A percentile compares a stretch with the other conserved stretches of the same genome.
Evolutionary conservation across 2,888 invertebrate genomes (phyloP).

Genomic region (Carterocephalus palaemon): DNA sequence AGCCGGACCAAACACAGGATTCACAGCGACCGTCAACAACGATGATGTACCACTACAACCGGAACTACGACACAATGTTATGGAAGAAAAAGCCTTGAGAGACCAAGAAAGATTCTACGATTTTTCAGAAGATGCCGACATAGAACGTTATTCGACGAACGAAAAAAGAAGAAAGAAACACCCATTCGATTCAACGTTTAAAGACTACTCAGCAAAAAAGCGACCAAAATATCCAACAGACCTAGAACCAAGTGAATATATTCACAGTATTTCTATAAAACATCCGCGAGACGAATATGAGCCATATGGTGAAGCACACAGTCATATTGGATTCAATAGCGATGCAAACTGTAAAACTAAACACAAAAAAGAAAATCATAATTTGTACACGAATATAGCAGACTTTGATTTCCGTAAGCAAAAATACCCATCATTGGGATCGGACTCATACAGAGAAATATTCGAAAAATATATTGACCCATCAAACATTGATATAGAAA

Average conservation of each 20-base stretch:
- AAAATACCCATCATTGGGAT: conserved; percentile 47
- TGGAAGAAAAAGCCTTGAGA: conserved; percentile 57
- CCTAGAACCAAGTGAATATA: conserved; percentile 61
- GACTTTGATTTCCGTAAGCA: conserved; percentile 52
- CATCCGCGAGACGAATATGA: conserved; percentile 56
- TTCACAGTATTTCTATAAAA: conserved; percentile 63
- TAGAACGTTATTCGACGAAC: conserved; percentile 42
- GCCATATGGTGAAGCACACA: conserved; percentile 49
- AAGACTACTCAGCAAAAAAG: conserved; percentile 51
- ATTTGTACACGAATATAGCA: conserved; percentile 46
- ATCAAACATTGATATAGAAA: conserved; percentile 55
- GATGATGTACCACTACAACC: conserved; percentile 46
- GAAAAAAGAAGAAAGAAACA: conserved; percentile 50
- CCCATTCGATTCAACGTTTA: conserved; percentile 47
- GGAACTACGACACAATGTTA: conserved; percentile 29
- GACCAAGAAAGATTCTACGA: conserved; percentile 63
- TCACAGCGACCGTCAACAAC: conserved; percentile 78
- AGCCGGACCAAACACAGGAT: conserved; percentile 77
- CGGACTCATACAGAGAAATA: conserved; percentile 48
- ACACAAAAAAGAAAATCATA: conserved; percentile 53
- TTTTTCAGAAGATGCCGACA: conserved; percentile 53
- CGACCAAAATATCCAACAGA: conserved; percentile 53
- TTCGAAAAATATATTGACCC: conserved; percentile 57
- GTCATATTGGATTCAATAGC: conserved; percentile 57
- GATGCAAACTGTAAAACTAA: conserved; percentile 67